Evolutionary conservation across 2,113 vertebrate genomes (phyloP).

Genomic region (Globicephala melas): DNA sequence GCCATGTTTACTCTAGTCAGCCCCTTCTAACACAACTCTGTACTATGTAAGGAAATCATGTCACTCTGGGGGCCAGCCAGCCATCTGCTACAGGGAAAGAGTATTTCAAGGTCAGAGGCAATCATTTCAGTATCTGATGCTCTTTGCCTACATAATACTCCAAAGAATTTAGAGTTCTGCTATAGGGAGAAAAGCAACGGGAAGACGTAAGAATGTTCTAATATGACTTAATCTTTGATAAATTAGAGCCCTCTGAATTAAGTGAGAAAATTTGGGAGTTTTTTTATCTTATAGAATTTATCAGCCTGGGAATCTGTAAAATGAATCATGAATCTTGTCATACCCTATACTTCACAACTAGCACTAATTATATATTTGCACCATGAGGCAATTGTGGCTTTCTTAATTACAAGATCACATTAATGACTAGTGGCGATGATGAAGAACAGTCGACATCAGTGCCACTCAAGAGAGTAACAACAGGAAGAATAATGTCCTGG

Average conservation of each 20-base stretch:
- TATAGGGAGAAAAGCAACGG: background rate
- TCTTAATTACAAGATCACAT: background rate
- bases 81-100: background rate
- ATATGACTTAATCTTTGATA: background rate
- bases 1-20: fast-evolving
- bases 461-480: background rate
- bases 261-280: background rate
- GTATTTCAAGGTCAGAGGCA: background rate
- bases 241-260: background rate
- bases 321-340: background rate
- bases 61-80: background rate
- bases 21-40: background rate
- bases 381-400: background rate
- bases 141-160: background rate
- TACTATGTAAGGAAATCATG: fast-evolving
- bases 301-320: background rate
- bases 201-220: background rate
- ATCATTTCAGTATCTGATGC: background rate
- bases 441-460: background rate
- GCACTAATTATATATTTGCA: background rate
- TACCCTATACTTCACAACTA: background rate
- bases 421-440: background rate
- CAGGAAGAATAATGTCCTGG: background rate
- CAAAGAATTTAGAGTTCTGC: background rate
- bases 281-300: background rate